These are phyloP conservation scores for Calliphora vomitoria DNA, from an alignment of 2,888 invertebrate genomes.

Conservation along the genomic window DNA sequence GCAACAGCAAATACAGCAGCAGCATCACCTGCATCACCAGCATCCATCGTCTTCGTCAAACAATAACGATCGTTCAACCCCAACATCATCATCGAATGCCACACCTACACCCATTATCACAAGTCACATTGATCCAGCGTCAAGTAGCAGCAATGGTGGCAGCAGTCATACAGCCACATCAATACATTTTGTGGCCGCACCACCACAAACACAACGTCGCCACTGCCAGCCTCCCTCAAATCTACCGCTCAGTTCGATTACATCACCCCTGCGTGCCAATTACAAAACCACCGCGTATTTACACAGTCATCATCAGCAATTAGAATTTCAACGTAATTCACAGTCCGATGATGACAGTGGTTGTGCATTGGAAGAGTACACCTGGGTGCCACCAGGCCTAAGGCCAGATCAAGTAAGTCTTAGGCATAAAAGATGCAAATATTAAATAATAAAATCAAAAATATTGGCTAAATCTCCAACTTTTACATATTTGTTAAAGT, in stretches of 20 bases:
- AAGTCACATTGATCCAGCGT: conserved; percentile 78
- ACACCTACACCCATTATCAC: conserved; percentile 75
- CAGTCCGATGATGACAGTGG: conserved; percentile 99
- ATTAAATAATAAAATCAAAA: too few species aligned
- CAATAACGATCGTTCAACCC: conserved; percentile 74
- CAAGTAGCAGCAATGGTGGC: conserved; percentile 76
- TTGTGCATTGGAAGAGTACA: conserved; percentile 98
- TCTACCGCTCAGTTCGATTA: conserved; percentile 81
- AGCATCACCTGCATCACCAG: conserved; percentile 63
- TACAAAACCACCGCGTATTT: conserved; percentile 82
- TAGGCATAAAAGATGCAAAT: too few species aligned
- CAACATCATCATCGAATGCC: conserved; percentile 75
- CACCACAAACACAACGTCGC: conserved; percentile 79
- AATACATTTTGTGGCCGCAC: conserved; percentile 80
- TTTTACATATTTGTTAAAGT: too few species aligned
- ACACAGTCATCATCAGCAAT: conserved; percentile 83
- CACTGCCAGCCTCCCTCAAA: conserved; percentile 80
- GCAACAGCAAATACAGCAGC: conserved; percentile 72
- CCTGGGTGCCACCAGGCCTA: conserved; percentile 98
- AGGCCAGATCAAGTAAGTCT: conserved; percentile 96
- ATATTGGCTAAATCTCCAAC: too few species aligned
- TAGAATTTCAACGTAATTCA: conserved; percentile 92
- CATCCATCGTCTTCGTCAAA: conserved; percentile 62
- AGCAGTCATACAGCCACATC: conserved; percentile 79
- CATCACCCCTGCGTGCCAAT: conserved; percentile 83